Conservation (phyloP, 2,113 vertebrate genomes). For the Aepyceros melampus region DNA sequence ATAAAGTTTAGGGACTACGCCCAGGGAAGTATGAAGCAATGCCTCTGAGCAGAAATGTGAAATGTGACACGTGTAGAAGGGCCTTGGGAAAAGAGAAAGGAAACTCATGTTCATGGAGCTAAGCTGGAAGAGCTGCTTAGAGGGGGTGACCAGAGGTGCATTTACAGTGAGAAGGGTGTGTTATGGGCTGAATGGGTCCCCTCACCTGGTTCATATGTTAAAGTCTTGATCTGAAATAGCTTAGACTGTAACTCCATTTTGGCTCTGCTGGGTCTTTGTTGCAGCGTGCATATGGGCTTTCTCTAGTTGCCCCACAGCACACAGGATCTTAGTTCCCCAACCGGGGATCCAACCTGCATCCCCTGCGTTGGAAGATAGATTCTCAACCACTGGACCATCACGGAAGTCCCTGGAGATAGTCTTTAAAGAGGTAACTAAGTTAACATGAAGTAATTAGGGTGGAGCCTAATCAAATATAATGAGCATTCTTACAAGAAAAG, state of each 20-base stretch:
- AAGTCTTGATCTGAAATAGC: neutral
- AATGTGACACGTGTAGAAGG: neutral
- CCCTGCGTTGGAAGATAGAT: neutral
- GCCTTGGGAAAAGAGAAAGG: neutral
- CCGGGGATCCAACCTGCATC: neutral
- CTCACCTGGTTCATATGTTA: neutral
- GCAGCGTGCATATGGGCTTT: neutral
- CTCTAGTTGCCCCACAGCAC: neutral
- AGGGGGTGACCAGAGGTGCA: neutral
- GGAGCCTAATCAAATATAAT: neutral
- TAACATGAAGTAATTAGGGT: neutral
- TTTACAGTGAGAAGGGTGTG: neutral
- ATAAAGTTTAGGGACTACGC: neutral
- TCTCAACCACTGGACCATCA: neutral
- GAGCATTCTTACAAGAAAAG: neutral
- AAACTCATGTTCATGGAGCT: neutral
- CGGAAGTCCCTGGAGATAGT: neutral
- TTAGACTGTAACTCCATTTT: neutral
- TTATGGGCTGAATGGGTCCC: neutral
- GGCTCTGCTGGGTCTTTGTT: neutral
- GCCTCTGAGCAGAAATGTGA: neutral
- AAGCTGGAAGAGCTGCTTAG: neutral
- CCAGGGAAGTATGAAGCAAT: constrained; percentile 22
- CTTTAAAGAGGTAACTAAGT: neutral
- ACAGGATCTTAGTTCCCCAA: neutral